Conservation (phyloP, 2,888 invertebrate species). For the Andrena minutula region DNA sequence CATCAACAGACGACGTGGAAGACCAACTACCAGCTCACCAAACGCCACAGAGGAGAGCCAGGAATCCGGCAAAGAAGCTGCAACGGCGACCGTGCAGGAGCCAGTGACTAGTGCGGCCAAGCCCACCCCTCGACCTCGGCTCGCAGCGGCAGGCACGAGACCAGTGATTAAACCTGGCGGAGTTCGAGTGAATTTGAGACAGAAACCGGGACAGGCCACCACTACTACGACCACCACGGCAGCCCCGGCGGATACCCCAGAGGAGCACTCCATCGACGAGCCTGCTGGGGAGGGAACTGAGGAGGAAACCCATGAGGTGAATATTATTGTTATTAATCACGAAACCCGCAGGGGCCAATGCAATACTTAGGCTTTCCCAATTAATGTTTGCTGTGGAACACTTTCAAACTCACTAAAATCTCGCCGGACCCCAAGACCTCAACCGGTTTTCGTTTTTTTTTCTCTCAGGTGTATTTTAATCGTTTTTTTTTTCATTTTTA, state of each 20-base stretch:
- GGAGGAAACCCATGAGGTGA: slow-evolving; percentile 83
- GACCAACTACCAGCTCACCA: slow-evolving; percentile 76
- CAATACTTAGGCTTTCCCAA: no score
- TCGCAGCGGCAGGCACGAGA: slow-evolving; percentile 84
- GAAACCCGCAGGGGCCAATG: neutral
- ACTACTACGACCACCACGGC: slow-evolving; percentile 85
- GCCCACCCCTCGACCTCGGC: slow-evolving; percentile 67
- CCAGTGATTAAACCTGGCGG: slow-evolving; percentile 89
- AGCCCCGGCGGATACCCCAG: slow-evolving; percentile 82
- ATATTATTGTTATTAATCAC: neutral
- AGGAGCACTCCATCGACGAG: slow-evolving; percentile 79
- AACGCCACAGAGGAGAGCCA: slow-evolving; percentile 68
- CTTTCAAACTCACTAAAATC: no score
- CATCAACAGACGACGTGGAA: slow-evolving; percentile 78
- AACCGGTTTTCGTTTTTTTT: no score
- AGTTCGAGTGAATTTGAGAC: slow-evolving; percentile 88
- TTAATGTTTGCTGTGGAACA: no score
- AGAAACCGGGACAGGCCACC: slow-evolving; percentile 85
- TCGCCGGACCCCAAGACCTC: no score
- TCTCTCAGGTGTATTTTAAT: no score
- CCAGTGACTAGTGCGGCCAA: slow-evolving; percentile 67
- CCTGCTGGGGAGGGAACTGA: slow-evolving; percentile 83
- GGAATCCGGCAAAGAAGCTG: slow-evolving; percentile 45
- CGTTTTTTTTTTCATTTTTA: no score
- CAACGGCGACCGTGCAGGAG: slow-evolving; percentile 49